Conservation (phyloP, 2,797 vertebrate species). For the Sylvia borin region DNA sequence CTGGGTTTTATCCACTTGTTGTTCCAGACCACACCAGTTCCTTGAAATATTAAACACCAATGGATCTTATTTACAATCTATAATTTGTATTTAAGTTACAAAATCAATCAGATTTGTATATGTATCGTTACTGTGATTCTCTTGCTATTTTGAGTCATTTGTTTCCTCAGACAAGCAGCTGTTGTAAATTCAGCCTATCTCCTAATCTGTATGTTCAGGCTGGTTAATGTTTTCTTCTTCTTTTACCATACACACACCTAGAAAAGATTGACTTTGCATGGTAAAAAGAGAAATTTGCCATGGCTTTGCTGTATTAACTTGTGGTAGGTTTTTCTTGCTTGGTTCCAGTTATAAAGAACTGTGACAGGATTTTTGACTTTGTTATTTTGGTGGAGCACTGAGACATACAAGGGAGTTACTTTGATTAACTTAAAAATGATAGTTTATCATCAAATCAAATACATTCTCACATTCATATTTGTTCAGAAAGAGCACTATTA, state of each 20-base stretch:
- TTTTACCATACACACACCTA: neutral
- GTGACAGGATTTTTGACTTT: neutral
- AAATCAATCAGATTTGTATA: neutral
- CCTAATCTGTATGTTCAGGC: neutral
- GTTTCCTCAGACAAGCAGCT: neutral
- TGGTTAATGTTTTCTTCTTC: neutral
- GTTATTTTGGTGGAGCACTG: neutral
- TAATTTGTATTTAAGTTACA: neutral
- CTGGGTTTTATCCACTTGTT: neutral
- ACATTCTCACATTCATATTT: neutral
- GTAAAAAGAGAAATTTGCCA: neutral
- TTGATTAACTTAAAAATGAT: neutral
- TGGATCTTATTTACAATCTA: neutral
- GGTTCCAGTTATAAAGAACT: neutral
- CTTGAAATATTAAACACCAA: neutral
- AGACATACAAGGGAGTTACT: neutral
- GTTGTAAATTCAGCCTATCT: neutral
- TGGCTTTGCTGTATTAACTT: neutral
- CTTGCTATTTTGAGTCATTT: neutral
- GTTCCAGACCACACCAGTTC: neutral
- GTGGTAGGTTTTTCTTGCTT: neutral
- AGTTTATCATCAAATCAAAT: neutral
- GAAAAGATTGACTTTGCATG: neutral
- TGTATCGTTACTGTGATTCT: neutral
- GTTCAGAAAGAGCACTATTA: neutral